These are phyloP conservation scores for Chaetorhynchus papuensis DNA, from an alignment of 2,113 vertebrate genomes.

Conservation along the genomic window DNA sequence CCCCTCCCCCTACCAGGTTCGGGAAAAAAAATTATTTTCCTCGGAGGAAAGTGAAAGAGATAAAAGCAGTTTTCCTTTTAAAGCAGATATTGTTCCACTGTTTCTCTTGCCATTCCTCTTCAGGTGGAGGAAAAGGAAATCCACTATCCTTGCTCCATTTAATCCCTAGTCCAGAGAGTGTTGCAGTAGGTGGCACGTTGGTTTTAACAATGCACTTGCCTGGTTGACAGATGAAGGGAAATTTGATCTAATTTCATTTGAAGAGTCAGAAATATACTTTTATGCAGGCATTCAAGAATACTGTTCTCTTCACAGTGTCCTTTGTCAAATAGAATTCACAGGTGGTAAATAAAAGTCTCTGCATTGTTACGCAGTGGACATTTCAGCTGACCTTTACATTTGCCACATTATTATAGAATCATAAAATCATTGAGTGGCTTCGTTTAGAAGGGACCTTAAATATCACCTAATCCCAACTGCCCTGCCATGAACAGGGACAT, in stretches of 20 bases:
- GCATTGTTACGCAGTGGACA: neutral
- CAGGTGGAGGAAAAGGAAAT: neutral
- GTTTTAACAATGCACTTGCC: neutral
- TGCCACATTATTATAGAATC: neutral
- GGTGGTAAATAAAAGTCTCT: neutral
- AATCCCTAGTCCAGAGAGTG: neutral
- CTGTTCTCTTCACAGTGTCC: neutral
- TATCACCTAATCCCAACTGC: neutral
- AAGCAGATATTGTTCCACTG: neutral
- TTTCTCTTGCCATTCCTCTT: neutral
- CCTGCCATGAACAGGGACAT: neutral
- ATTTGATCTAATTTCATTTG: neutral
- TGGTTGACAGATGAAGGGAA: neutral
- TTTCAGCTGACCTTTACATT: neutral
- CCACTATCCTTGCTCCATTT: accelerated
- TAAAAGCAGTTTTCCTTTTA: neutral
- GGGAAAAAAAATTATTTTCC: too few relatives aligned
- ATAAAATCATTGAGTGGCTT: neutral
- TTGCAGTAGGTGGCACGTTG: neutral
- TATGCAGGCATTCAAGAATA: neutral
- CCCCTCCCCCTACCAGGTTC: too few relatives aligned
- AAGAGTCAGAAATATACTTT: neutral
- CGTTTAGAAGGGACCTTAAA: neutral
- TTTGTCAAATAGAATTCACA: neutral
- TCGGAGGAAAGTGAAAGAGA: too few relatives aligned